Base-by-base conservation (phyloP, 2,888 invertebrate species). In the Cybosia mesomella region DNA sequence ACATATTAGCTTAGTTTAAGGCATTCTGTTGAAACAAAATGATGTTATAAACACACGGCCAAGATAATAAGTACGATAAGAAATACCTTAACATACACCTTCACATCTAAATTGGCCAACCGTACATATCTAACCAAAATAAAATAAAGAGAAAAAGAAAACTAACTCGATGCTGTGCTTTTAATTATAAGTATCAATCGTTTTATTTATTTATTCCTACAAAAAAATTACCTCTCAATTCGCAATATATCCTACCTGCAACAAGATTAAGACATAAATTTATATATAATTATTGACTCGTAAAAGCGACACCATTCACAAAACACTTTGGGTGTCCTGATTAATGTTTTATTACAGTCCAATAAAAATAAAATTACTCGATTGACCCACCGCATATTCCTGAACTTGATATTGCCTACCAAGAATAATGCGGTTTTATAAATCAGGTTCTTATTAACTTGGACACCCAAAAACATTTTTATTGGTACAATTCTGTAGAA, bases 321-420 rank as follows among this genome's bases (percentile, higher is more conserved):
- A 64, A 67, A 70, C 76, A 68, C 65, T n/a, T 36, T 79, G 80
- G 79, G 82, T 81, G 79, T 76, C 53, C 79, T 13, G 67, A 60
- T 59, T 18, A 60, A 24, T 55, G 55, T 71, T 72, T 72, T 71
- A 74, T 70, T 59, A 28, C 43, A 54, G 34, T 22, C 22, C 68
- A 68, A 32, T 64, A 72, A 80, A 76, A 74, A 81, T 59, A 75
- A 73, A 73, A 64, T 66, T 57, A 64, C 5, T n/a, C 10, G n/a
- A 58, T 15, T 58, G 18, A 60, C 69, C 63, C 59, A 62, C 62
- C 66, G 59, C 64, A 58, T 49, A 64, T 70, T 10, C 54, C 54
- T 32, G n/a, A 28, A 5, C n/a, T 21, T 11, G 21, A 36, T 54
- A n/a, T 34, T 59, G 53, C 39, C n/a, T 67, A 58, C 36, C 4